These are phyloP conservation scores for Catalaphyllia jardinei DNA, from an alignment of 64 coral and sea anemone genomes.

Conservation along the genomic window DNA sequence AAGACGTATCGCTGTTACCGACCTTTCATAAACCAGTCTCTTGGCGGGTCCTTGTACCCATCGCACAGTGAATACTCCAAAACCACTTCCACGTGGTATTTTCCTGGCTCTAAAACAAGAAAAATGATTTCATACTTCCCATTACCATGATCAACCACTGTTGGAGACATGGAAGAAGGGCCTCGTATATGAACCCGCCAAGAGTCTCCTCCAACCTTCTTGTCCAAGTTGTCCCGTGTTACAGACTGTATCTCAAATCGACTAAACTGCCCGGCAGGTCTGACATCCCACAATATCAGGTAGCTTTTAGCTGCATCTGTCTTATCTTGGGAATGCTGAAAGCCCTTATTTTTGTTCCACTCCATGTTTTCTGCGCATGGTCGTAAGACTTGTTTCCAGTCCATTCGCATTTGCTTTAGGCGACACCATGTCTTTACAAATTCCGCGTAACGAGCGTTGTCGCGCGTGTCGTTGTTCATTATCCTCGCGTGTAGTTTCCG, in stretches of 20 bases:
- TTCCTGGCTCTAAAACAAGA: slow-evolving; percentile 70
- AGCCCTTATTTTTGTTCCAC: slow-evolving; percentile 33
- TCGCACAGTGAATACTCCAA: slow-evolving; percentile 88
- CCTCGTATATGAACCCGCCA: slow-evolving; percentile 90
- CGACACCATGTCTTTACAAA: slow-evolving; percentile 67
- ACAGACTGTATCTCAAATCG: slow-evolving; percentile 78
- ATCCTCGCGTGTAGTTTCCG: background rate
- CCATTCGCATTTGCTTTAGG: slow-evolving; percentile 29
- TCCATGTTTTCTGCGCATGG: slow-evolving; percentile 59
- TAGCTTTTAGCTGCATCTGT: slow-evolving; percentile 75
- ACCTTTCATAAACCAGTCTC: slow-evolving; percentile 96
- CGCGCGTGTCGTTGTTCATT: slow-evolving; percentile 4
- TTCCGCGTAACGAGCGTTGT: slow-evolving; percentile 29
- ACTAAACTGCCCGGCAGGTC: slow-evolving; percentile 91
- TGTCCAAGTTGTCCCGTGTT: slow-evolving; percentile 56
- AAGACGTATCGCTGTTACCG: background rate
- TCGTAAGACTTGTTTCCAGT: slow-evolving; percentile 62
- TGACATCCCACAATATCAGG: slow-evolving; percentile 71
- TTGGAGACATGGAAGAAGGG: slow-evolving; percentile 77
- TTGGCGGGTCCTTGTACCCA: slow-evolving; percentile 84
- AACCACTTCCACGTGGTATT: slow-evolving; percentile 64
- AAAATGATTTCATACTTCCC: slow-evolving; percentile 89
- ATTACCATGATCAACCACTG: slow-evolving; percentile 84
- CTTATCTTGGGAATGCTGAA: background rate
- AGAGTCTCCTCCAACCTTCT: slow-evolving; percentile 82